Evolutionary conservation across 2,113 vertebrate species (phyloP), one percentile per base, ranked within the genome.

Genomic region (Zootoca vivipara): DNA sequence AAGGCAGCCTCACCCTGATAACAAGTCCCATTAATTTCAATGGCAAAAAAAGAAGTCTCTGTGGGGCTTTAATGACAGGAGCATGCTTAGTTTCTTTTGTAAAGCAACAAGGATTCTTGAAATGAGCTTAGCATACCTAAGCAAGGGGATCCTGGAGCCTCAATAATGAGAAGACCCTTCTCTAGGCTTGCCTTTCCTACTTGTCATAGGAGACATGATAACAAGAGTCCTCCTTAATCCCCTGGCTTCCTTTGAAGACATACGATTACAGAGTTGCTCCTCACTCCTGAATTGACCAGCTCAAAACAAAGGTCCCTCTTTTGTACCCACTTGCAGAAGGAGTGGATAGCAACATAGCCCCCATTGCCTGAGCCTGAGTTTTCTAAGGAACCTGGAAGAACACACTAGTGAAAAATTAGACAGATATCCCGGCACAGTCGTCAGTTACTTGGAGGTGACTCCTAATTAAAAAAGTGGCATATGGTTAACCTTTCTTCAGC

Each of bases 381-480:
- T 46, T 67, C 72, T 3, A 82, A 24, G 18, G 30, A 42, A 67
- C 38, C 72, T 52, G 22, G 33, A 77, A 77, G 30, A 40, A 20
- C 24, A 28, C 24, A 10, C 26, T 72, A 24, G 28, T 52, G n/a
- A 67, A 83, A 83, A 52, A 10, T 7, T 26, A 46, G 62, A 64
- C 40, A 46, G 15, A 65, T 73, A 77, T 52, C n/a, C 73, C 77
- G 30, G 73, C 22, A 35, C 9, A 7, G 30, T 15, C 80, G 18
- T 77, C 72, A 77, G 80, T 77, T 88, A 83, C 58, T 77, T 58
- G 64, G 85, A 86, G 85, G 85, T 86, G 58, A 88, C 65, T 83
- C 52, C 81, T 77, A 88, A 88, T 88, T 88, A 82, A 77, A 75
- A 52, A 87, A 65, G 73, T 64, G 80, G 40, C 87, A 88, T 56